phyloP scores from a whole-genome alignment of 2,113 vertebrate genomes.

The Python bivittatus region DNA sequence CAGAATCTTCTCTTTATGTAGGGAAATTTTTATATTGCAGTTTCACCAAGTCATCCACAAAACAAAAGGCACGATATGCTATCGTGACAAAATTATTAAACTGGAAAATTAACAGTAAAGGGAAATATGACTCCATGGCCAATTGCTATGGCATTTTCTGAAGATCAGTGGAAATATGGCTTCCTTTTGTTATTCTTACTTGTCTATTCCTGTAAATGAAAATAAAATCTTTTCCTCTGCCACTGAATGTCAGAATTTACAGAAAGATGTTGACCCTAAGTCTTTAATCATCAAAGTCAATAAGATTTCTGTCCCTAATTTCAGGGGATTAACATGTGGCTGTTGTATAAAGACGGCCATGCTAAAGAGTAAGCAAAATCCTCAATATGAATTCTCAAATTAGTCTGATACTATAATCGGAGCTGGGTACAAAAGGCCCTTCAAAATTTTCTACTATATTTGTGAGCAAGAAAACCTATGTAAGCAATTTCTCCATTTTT shows the following conservation, averaged over 20 bases:
- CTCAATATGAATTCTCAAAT: neutral
- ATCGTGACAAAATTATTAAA: slow-evolving; percentile 17
- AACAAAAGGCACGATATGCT: neutral
- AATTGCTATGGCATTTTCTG: neutral
- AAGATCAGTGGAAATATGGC: neutral
- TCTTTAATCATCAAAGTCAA: neutral
- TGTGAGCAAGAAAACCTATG: neutral
- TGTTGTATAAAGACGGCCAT: neutral
- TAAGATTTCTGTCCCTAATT: neutral
- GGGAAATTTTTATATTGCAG: slow-evolving; percentile 3
- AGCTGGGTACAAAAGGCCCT: neutral
- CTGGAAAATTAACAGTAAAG: slow-evolving; percentile 8
- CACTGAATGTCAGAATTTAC: neutral
- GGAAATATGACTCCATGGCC: neutral
- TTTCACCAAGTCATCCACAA: neutral
- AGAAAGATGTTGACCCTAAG: neutral
- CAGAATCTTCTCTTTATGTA: neutral
- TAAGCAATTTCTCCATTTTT: neutral
- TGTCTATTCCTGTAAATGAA: neutral
- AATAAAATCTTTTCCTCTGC: neutral
- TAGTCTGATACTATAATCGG: neutral
- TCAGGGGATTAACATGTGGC: neutral
- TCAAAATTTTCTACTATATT: neutral
- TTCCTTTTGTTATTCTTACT: neutral
- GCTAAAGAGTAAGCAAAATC: neutral